Percentiles rank a stretch among this genome's conserved stretches.
Conservation (phyloP, 2,888 invertebrate species). For the Dastarcus helophoroides region DNA sequence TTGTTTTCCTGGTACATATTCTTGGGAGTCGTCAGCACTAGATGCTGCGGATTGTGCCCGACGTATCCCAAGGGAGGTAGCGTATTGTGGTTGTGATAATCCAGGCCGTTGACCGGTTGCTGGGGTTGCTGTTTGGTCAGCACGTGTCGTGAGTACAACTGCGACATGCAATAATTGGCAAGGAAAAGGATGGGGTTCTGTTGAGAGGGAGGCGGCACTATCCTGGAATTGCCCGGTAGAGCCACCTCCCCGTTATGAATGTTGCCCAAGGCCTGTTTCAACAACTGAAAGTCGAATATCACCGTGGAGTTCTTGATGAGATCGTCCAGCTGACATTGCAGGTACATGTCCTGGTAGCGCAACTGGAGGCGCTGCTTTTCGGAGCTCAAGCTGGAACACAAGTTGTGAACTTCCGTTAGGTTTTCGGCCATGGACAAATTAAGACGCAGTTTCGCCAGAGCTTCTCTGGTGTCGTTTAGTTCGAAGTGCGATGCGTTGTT, state of each 20-base stretch:
- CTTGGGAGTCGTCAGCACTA: constrained; percentile 32
- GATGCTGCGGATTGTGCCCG: constrained; percentile 25
- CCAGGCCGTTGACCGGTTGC: constrained; percentile 38
- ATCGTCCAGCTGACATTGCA: constrained; percentile 61
- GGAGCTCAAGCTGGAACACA: constrained; percentile 48
- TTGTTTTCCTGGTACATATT: constrained; percentile 34
- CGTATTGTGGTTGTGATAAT: constrained; percentile 35
- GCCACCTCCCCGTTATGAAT: constrained; percentile 48
- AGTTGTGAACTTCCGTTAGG: constrained; percentile 48
- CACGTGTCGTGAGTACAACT: constrained; percentile 55
- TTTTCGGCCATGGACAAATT: constrained; percentile 47
- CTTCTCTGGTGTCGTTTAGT: constrained; percentile 53
- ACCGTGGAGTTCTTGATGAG: constrained; percentile 51
- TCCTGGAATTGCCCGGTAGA: constrained; percentile 31
- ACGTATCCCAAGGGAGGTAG: constrained; percentile 30
- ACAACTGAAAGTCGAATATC: constrained; percentile 53
- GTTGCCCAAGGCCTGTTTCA: constrained; percentile 54
- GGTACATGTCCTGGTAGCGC: constrained; percentile 59
- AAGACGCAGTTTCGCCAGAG: constrained; percentile 48
- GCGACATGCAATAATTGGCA: constrained; percentile 67
- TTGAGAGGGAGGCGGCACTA: constrained; percentile 34
- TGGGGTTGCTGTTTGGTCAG: constrained; percentile 45
- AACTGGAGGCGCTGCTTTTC: constrained; percentile 57
- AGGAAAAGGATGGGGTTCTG: constrained; percentile 61
- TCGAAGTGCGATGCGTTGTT: constrained; percentile 56